Evolutionary conservation across 2,888 invertebrate genomes (phyloP).

Genomic region (Crossocerus cetratus): DNA sequence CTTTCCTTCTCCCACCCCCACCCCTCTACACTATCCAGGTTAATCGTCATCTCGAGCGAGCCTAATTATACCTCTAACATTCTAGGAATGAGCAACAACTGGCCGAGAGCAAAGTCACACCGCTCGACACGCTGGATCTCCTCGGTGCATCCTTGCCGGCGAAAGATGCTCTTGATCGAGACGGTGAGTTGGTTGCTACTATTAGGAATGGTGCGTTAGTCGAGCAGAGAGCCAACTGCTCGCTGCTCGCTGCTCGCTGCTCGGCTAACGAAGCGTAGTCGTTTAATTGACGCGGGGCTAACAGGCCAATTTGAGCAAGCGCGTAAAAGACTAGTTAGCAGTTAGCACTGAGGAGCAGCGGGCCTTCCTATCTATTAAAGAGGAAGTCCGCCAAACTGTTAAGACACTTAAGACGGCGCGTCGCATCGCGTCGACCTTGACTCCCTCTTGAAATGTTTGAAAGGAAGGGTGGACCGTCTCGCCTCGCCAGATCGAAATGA

Average conservation of each 20-base stretch:
- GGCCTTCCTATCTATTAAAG: conserved; percentile 22
- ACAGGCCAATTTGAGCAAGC: conserved; percentile 30
- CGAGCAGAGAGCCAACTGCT: too few relatives aligned
- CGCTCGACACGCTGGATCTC: conserved; percentile 8
- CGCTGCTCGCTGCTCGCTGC: too few relatives aligned
- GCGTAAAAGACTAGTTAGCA: conserved; percentile 13
- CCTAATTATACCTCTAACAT: too few relatives aligned
- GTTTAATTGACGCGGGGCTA: conserved; percentile 29
- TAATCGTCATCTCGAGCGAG: too few relatives aligned
- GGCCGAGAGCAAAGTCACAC: conserved; percentile 38
- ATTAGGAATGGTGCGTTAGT: too few relatives aligned
- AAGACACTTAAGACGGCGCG: conserved; percentile 1
- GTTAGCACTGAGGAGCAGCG: conserved; percentile 27
- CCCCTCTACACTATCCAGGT: too few relatives aligned
- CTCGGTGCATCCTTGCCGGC: conserved; percentile 38
- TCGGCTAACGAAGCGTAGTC: conserved; percentile 3
- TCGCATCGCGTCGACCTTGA: conserved; percentile 31
- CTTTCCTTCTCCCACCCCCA: not conserved
- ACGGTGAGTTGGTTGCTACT: conserved; percentile 52
- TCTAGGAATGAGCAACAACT: not conserved
- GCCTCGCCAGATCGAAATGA: not conserved
- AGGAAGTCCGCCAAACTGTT: conserved; percentile 37
- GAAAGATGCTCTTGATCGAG: conserved; percentile 48
- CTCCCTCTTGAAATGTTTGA: not conserved
- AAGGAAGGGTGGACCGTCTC: not conserved